Evolutionary conservation across 2,888 invertebrate genomes (phyloP).

Genomic region (Junonia oenone): DNA sequence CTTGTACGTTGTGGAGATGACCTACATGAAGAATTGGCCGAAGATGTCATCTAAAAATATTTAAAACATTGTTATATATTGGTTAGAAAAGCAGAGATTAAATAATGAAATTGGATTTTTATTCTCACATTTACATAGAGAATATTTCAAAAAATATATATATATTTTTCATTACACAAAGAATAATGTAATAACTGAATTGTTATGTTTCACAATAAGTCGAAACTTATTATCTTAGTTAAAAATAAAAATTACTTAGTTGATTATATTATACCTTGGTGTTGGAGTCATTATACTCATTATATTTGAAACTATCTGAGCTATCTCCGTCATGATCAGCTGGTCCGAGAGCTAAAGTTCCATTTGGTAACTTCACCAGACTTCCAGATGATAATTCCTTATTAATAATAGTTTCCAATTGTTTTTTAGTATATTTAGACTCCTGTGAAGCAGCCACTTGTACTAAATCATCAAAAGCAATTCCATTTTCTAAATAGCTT

Average conservation of each 20-base stretch:
- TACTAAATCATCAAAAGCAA: slow-evolving; percentile 84
- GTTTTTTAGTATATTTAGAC: slow-evolving; percentile 81
- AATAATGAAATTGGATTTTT: background rate
- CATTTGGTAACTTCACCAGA: slow-evolving; percentile 83
- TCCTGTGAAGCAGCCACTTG: slow-evolving; percentile 83
- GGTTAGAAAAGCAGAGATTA: background rate
- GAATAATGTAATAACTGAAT: too few species aligned
- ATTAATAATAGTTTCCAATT: slow-evolving; percentile 82
- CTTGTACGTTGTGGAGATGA: slow-evolving; percentile 71
- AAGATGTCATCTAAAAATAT: slow-evolving; percentile 66
- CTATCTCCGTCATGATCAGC: slow-evolving; percentile 79
- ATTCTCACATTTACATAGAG: background rate
- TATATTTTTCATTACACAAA: too few species aligned
- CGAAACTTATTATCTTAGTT: too few species aligned
- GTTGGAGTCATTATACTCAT: slow-evolving; percentile 64
- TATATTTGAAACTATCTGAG: slow-evolving; percentile 67
- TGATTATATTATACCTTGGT: slow-evolving; percentile 66
- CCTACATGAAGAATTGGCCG: slow-evolving; percentile 71
- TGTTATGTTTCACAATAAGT: too few species aligned
- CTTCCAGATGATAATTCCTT: slow-evolving; percentile 85
- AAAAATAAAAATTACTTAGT: too few species aligned
- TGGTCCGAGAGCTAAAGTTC: slow-evolving; percentile 84
- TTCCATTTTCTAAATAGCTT: slow-evolving; percentile 84
- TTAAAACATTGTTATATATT: background rate
- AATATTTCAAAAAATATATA: too few species aligned